Conservation (phyloP, 1,140 invertebrate genomes). For the Drosophila mayri region DNA sequence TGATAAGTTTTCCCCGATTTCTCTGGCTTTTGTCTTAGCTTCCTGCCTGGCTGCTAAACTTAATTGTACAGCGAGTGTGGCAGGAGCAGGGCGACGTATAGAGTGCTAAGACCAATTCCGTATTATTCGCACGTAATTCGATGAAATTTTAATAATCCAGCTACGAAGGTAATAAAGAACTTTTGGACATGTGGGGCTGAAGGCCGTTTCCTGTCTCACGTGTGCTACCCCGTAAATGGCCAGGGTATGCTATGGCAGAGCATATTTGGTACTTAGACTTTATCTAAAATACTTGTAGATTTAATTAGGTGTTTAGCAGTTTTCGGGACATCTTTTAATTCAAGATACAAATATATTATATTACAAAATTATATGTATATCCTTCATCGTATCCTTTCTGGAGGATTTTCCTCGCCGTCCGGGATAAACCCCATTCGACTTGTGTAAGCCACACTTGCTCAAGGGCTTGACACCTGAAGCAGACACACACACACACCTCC, state of each 20-base stretch:
- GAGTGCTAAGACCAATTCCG: constrained; percentile 44
- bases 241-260: neutral
- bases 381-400: neutral
- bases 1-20: constrained; percentile 44
- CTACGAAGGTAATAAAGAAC: constrained; percentile 72
- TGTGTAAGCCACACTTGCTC: neutral
- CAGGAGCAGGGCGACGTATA: constrained; percentile 19
- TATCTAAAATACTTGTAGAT: neutral
- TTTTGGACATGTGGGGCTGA: constrained; percentile 66
- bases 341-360: neutral
- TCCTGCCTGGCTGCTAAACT: constrained; percentile 15
- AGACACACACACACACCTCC: neutral
- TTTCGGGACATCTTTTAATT: neutral
- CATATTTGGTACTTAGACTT: neutral
- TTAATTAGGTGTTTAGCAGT: no score
- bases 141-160: constrained; percentile 78
- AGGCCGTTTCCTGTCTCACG: constrained; percentile 51
- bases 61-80: constrained; percentile 36
- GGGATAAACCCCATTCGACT: constrained; percentile 7
- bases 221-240: neutral
- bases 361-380: neutral
- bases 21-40: constrained; percentile 11
- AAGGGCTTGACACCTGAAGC: constrained; percentile 19
- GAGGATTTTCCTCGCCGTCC: neutral
- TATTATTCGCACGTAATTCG: constrained; percentile 74